Evolutionary conservation across 37 sponge, comb jelly and placozoan species (phyloP).

Genomic region (Beroe ovata): DNA sequence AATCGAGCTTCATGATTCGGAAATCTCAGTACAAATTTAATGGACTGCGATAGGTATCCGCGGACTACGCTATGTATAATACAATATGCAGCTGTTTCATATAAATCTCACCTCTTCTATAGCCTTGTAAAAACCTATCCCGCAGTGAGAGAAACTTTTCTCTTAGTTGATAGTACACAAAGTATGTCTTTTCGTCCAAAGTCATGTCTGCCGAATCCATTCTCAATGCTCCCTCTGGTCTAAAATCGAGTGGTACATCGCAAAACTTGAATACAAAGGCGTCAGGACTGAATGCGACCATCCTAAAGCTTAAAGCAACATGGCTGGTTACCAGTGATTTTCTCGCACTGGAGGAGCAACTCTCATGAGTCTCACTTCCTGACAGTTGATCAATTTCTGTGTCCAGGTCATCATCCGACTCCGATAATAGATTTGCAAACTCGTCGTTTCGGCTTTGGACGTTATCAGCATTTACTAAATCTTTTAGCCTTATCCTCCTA

Average conservation of each 20-base stretch:
- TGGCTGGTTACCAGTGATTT: too few species aligned
- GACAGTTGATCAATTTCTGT: neutral
- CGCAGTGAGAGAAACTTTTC: neutral
- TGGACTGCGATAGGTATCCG: too few species aligned
- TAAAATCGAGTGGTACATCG: constrained; percentile 7
- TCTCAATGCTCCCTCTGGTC: neutral
- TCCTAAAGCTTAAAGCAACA: too few species aligned
- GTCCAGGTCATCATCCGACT: neutral
- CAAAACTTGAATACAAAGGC: neutral
- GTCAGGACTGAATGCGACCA: neutral
- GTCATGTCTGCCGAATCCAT: neutral
- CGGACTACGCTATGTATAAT: too few species aligned
- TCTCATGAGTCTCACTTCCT: neutral
- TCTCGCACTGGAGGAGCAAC: neutral
- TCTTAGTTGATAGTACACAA: neutral
- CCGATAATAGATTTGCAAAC: neutral
- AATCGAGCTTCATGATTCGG: too few species aligned
- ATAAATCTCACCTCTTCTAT: too few species aligned
- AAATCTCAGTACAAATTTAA: too few species aligned
- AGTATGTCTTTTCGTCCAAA: neutral
- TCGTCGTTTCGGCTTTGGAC: neutral
- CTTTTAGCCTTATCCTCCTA: neutral
- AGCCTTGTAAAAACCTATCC: neutral
- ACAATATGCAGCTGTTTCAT: too few species aligned
- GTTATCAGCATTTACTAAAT: neutral